Evolutionary conservation across 2,797 vertebrate genomes (phyloP).

Genomic region (Characodon lateralis): DNA sequence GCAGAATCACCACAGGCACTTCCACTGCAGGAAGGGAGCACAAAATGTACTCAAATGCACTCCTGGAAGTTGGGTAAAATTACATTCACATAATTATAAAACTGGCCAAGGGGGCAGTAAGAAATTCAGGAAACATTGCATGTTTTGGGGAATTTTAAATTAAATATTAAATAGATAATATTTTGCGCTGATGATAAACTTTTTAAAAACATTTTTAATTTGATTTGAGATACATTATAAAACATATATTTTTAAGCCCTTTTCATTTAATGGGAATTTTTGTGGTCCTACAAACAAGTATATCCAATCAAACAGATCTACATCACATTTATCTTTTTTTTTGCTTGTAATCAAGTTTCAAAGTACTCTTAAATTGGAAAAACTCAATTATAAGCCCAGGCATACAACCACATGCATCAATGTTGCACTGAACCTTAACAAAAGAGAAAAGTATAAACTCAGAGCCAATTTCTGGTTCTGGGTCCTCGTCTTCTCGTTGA

Average conservation of each 20-base stretch:
- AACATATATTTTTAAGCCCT: neutral
- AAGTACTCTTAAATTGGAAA: conserved; percentile 6
- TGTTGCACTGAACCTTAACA: conserved; percentile 30
- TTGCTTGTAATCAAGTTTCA: conserved; percentile 14
- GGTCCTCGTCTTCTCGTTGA: conserved; percentile 42
- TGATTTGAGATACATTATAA: neutral
- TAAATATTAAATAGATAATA: conserved; percentile 24
- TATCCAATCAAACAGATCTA: neutral
- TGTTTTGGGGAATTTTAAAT: conserved; percentile 28
- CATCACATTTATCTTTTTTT: neutral
- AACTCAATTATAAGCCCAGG: conserved; percentile 8
- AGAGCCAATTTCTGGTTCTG: conserved; percentile 29
- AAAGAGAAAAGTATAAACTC: conserved; percentile 39
- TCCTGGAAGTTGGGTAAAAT: conserved; percentile 23
- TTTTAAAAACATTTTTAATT: neutral
- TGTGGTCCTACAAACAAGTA: neutral
- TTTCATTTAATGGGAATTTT: neutral
- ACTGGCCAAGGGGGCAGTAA: conserved; percentile 7
- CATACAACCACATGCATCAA: conserved; percentile 6
- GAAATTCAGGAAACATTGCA: conserved; percentile 44
- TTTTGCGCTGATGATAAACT: conserved; percentile 32
- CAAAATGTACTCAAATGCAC: conserved; percentile 10
- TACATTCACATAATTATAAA: conserved; percentile 39
- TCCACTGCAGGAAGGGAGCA: conserved; percentile 71
- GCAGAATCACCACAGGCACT: conserved; percentile 77